These are phyloP conservation scores for Hylia prasina DNA, from an alignment of 2,113 vertebrate genomes.

Conservation along the genomic window DNA sequence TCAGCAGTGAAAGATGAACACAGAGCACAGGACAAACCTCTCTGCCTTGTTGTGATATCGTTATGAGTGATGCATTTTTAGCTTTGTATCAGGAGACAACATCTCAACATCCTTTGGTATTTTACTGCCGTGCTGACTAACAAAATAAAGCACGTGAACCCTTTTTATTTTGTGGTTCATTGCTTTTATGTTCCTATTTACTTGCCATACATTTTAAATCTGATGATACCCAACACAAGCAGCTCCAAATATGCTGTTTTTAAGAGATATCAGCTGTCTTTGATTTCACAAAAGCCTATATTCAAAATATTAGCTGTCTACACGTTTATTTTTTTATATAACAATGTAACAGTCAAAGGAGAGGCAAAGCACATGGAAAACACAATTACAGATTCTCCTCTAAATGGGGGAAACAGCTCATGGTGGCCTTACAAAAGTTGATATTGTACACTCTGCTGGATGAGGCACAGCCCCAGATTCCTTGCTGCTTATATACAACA, in stretches of 20 bases:
- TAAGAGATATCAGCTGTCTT: background rate
- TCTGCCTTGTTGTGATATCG: background rate
- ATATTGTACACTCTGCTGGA: background rate
- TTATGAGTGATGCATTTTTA: background rate
- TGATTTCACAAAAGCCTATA: background rate
- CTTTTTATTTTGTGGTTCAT: slow-evolving; percentile 27
- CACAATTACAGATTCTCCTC: background rate
- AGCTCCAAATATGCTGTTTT: background rate
- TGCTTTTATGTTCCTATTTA: slow-evolving; percentile 8
- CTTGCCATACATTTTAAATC: background rate
- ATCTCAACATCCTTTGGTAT: background rate
- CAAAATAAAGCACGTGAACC: background rate
- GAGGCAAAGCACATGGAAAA: background rate
- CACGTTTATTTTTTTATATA: fast-evolving
- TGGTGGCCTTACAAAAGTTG: background rate
- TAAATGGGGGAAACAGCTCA: background rate
- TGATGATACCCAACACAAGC: background rate
- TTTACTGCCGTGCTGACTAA: background rate
- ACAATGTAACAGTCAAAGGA: background rate
- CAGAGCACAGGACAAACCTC: background rate
- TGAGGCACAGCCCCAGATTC: background rate
- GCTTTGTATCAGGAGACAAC: background rate
- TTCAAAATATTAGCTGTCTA: background rate
- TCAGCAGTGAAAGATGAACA: background rate
- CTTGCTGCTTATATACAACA: background rate